phyloP scores from a whole-genome alignment of 2,888 invertebrate genomes.

The Dione juno region DNA sequence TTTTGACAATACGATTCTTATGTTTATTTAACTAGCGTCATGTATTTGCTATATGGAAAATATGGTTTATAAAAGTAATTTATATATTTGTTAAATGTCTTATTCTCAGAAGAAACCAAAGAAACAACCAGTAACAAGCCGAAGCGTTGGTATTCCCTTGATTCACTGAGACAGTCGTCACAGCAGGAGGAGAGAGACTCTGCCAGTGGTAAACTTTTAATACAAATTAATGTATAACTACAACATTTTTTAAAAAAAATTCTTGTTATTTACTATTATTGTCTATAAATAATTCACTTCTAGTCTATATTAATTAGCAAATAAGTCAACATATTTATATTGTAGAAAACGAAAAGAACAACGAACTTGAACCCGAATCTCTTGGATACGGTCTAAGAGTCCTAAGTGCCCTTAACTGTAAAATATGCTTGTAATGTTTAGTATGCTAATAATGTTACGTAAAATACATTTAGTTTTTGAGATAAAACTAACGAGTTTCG shows the following conservation, averaged over 20 bases:
- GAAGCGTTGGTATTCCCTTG: constrained; percentile 77
- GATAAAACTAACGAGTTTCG: not conserved
- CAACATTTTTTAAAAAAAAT: not conserved
- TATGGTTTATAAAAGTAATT: too few species aligned
- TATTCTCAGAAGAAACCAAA: constrained; percentile 68
- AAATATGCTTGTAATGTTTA: too few species aligned
- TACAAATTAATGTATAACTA: not conserved
- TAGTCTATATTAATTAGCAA: not conserved
- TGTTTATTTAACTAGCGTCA: too few species aligned
- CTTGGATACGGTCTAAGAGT: too few species aligned
- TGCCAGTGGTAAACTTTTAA: constrained; percentile 68
- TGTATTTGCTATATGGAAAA: too few species aligned
- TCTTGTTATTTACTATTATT: not conserved
- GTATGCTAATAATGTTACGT: too few species aligned
- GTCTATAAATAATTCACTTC: not conserved
- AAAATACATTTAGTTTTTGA: not conserved
- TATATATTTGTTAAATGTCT: not conserved
- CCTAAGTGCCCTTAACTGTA: too few species aligned
- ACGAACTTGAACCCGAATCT: too few species aligned
- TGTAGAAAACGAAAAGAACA: not conserved
- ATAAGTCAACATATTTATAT: too few species aligned
- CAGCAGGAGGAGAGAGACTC: constrained; percentile 76
- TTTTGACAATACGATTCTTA: too few species aligned
- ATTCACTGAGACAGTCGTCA: constrained; percentile 70
- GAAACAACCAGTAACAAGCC: constrained; percentile 58